Percentiles rank a stretch among this genome's conserved stretches.
Evolutionary conservation across 2,113 vertebrate species (phyloP).

Genomic region (Daboia siamensis): DNA sequence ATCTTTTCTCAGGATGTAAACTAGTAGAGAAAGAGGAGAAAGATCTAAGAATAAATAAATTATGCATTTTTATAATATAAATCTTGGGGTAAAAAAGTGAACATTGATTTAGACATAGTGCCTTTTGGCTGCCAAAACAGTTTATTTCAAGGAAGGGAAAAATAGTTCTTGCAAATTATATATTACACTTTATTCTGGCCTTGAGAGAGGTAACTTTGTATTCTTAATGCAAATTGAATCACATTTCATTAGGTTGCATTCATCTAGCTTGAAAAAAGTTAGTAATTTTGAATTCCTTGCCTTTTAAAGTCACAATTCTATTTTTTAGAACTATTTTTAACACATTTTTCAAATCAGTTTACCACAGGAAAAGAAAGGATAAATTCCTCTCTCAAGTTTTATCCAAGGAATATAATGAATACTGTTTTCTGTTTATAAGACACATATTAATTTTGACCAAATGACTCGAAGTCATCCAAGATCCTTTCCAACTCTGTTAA

Average conservation of each 20-base stretch:
- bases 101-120: not conserved
- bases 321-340: not conserved
- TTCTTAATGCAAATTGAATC: conserved; percentile 15
- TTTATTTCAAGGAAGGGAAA: not conserved
- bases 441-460: not conserved
- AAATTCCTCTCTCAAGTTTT: conserved; percentile 18
- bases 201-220: conserved; percentile 14
- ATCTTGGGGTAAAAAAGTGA: not conserved
- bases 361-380: conserved; percentile 12
- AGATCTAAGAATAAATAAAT: not conserved
- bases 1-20: not conserved
- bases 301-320: not conserved
- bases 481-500: not conserved
- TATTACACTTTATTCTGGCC: not conserved
- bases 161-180: not conserved
- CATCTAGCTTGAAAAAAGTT: not conserved
- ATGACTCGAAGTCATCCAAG: not conserved
- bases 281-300: conserved; percentile 36
- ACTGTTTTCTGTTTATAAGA: conserved; percentile 20
- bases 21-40: not conserved
- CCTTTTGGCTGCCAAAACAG: not conserved
- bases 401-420: not conserved
- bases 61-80: not conserved
- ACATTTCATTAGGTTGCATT: not conserved
- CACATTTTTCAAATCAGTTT: conserved; percentile 2